A percentile compares a stretch with the other conserved stretches of the same genome.
Evolutionary conservation across 1,140 invertebrate genomes (phyloP).

Genomic region (Drosophila rhopaloa): DNA sequence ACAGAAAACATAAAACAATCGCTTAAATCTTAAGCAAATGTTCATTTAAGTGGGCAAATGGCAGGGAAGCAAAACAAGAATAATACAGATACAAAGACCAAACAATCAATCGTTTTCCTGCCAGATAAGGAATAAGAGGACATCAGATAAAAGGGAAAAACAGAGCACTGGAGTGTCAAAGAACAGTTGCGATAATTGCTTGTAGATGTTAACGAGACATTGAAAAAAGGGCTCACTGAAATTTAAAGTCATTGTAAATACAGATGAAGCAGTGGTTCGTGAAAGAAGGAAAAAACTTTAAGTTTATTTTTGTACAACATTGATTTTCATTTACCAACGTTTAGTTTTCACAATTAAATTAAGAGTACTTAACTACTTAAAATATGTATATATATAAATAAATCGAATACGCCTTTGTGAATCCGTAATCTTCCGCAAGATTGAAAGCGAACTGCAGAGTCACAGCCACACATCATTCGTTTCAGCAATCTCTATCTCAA

Average conservation of each 20-base stretch:
- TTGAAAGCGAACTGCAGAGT: constrained; percentile 22
- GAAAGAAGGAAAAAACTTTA: too few relatives aligned
- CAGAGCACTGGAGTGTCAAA: background rate
- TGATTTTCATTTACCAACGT: background rate
- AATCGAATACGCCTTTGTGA: background rate
- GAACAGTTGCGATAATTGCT: constrained; percentile 36
- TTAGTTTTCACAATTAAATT: background rate
- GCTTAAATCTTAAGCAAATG: constrained; percentile 9
- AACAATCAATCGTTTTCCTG: constrained; percentile 41
- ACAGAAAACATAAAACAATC: constrained; percentile 5
- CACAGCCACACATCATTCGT: constrained; percentile 52
- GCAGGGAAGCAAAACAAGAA: background rate
- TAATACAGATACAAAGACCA: constrained; percentile 31
- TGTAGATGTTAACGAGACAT: constrained; percentile 37
- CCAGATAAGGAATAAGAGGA: constrained; percentile 13
- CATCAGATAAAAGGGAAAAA: constrained; percentile 11
- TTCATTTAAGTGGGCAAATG: constrained; percentile 22
- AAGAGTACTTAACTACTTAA: too few relatives aligned
- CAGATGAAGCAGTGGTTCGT: background rate
- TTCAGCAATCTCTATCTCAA: constrained; percentile 52
- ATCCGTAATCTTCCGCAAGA: constrained; percentile 10
- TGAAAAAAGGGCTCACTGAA: constrained; percentile 13
- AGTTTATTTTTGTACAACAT: too few relatives aligned
- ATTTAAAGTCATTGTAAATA: constrained; percentile 2
- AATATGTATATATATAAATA: background rate